These are phyloP conservation scores for Cheumatopsyche charites DNA, from an alignment of 1,140 invertebrate species.

Conservation along the genomic window DNA sequence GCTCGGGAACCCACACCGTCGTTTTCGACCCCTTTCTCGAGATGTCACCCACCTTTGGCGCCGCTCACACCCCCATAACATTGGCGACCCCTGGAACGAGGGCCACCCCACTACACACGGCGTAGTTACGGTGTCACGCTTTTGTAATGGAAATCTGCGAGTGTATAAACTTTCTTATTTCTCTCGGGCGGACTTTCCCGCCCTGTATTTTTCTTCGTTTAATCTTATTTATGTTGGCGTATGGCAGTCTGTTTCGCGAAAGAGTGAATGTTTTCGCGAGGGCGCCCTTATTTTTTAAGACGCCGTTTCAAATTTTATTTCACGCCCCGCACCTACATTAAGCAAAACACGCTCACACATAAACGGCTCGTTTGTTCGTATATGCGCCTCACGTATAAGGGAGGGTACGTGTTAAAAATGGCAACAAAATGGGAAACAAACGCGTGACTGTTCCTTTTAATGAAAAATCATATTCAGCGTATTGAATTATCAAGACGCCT, in stretches of 20 bases:
- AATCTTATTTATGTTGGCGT: constrained; percentile 49
- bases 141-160: constrained; percentile 50
- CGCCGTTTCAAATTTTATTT: constrained; percentile 22
- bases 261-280: constrained; percentile 15
- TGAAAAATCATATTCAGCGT: too few relatives aligned
- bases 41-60: background rate
- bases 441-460: background rate
- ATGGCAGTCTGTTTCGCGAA: constrained; percentile 43
- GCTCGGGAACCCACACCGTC: background rate
- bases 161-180: constrained; percentile 49
- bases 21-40: background rate
- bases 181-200: constrained; percentile 45
- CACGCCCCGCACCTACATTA: background rate
- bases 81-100: background rate
- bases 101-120: constrained; percentile 30
- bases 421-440: background rate
- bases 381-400: background rate
- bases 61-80: background rate
- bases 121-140: constrained; percentile 49
- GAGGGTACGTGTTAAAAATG: constrained; percentile 11
- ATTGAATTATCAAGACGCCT: background rate
- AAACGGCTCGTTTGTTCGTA: background rate
- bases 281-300: constrained; percentile 15
- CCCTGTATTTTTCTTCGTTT: constrained; percentile 49
- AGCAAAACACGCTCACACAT: constrained; percentile 9